Evolutionary conservation across 2,113 vertebrate species (phyloP).

Genomic region (Myiozetetes cayanensis): DNA sequence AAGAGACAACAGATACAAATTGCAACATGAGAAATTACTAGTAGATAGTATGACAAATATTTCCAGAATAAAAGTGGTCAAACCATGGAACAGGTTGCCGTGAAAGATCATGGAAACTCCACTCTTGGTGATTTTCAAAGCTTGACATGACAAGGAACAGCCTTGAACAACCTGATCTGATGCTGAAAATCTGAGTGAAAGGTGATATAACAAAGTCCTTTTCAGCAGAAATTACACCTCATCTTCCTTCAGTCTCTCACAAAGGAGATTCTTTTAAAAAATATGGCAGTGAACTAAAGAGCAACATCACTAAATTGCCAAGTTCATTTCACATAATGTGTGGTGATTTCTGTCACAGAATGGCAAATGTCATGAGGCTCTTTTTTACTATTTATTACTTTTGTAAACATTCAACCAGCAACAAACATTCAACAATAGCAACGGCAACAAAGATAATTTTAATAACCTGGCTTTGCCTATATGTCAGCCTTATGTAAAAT

Average conservation of each 20-base stretch:
- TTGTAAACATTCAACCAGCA: background rate
- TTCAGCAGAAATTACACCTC: background rate
- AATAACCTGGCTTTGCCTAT: background rate
- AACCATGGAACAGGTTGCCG: background rate
- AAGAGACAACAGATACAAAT: background rate
- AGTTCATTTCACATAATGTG: background rate
- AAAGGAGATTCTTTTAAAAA: background rate
- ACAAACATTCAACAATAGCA: background rate
- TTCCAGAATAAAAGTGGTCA: background rate
- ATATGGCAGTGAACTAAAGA: background rate
- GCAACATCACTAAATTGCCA: background rate
- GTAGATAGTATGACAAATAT: background rate
- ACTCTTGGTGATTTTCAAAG: background rate
- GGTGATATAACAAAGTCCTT: background rate
- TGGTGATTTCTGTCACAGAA: background rate
- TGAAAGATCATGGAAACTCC: background rate
- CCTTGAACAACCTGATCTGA: background rate
- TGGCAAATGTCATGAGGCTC: background rate
- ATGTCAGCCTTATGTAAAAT: background rate
- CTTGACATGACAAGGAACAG: background rate
- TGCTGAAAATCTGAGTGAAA: background rate
- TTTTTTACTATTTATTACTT: background rate
- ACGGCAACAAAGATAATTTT: background rate
- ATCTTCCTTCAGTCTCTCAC: background rate
- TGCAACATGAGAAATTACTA: background rate